Evolutionary conservation across 1,140 invertebrate species (phyloP).

Genomic region (Heliothis virescens): DNA sequence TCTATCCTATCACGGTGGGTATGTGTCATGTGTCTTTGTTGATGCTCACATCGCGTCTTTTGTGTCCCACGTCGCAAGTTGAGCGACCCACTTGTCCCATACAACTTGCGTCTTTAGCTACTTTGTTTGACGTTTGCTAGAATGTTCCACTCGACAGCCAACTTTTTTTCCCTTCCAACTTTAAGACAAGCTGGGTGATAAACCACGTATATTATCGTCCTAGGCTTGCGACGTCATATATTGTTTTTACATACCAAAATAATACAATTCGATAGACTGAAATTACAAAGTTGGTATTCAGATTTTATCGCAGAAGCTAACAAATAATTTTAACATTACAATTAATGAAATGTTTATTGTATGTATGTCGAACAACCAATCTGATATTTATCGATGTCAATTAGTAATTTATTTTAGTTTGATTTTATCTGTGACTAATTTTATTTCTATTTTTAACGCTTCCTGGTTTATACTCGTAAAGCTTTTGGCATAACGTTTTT

Average conservation of each 20-base stretch:
- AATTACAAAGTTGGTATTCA: not conserved
- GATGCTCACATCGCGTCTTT: conserved; percentile 25
- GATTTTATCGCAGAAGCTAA: not conserved
- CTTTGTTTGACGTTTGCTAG: conserved; percentile 12
- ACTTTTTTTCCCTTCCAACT: not conserved
- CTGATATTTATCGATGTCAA: not conserved
- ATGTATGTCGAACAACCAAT: not conserved
- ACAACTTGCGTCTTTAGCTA: conserved; percentile 24
- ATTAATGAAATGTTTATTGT: conserved; percentile 1
- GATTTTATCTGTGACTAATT: not conserved
- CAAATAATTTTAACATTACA: not conserved
- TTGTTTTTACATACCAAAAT: too few relatives aligned
- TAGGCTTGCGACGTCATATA: too few relatives aligned
- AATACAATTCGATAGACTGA: not conserved
- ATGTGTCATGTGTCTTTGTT: not conserved
- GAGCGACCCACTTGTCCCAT: conserved; percentile 10
- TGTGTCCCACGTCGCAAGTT: conserved; percentile 9
- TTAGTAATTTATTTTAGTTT: not conserved
- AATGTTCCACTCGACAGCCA: conserved; percentile 10
- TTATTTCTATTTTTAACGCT: not conserved
- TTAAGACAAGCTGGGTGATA: conserved; percentile 6
- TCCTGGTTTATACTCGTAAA: not conserved
- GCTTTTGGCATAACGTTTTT: not conserved
- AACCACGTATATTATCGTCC: not conserved
- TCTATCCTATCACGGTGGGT: too few relatives aligned